These are phyloP conservation scores for Plutella xylostella DNA, from an alignment of 2,888 invertebrate genomes.

Conservation along the genomic window DNA sequence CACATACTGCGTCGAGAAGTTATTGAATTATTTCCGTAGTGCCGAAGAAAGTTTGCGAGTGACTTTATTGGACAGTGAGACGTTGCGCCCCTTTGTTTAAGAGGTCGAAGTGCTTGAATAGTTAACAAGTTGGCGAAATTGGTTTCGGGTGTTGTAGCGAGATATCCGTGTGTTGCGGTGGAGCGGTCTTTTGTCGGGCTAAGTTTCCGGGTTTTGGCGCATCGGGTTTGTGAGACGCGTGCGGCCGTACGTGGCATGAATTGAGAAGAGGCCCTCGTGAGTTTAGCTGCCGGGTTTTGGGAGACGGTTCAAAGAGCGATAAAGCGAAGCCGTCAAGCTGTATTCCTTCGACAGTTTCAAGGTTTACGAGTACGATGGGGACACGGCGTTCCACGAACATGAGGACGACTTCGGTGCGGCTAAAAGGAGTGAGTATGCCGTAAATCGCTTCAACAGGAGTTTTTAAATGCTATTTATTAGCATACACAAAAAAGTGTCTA, in stretches of 20 bases:
- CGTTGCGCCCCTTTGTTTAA: background rate
- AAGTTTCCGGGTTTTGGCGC: background rate
- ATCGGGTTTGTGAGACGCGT: background rate
- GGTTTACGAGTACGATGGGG: constrained; percentile 63
- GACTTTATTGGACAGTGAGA: background rate
- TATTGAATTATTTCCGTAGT: background rate
- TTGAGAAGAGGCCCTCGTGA: background rate
- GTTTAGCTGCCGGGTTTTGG: background rate
- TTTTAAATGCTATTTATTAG: no score
- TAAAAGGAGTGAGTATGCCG: constrained; percentile 57
- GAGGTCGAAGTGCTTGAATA: constrained; percentile 6
- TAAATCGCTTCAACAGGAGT: no score
- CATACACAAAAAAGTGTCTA: no score
- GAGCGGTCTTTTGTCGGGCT: no score
- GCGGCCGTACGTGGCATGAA: background rate
- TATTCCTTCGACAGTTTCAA: constrained; percentile 67
- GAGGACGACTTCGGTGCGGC: constrained; percentile 55
- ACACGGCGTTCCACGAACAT: constrained; percentile 48
- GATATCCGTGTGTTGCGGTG: no score
- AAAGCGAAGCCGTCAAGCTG: constrained; percentile 54
- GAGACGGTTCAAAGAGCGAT: constrained; percentile 12
- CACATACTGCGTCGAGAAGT: background rate
- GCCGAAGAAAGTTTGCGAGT: background rate
- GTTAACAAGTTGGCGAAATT: background rate
- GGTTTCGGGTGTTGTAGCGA: background rate